These are phyloP conservation scores for Sebastes elongatus DNA, from an alignment of 2,797 vertebrate species.

Conservation along the genomic window DNA sequence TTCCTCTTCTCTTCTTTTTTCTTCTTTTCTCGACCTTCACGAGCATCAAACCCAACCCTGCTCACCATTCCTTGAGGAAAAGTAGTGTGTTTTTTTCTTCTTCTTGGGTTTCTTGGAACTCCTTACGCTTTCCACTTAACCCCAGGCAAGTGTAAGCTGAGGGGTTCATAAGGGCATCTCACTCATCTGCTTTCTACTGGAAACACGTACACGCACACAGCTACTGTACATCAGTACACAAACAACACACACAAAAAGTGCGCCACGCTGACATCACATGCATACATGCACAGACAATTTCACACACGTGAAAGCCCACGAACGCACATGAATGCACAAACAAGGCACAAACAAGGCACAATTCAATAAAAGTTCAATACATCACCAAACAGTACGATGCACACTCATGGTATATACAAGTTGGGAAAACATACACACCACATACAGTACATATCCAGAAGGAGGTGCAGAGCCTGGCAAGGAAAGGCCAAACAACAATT, in stretches of 20 bases:
- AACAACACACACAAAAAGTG: not conserved
- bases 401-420: not conserved
- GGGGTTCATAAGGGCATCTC: constrained; percentile 21
- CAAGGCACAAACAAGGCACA: constrained; percentile 25
- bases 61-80: not conserved
- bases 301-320: not conserved
- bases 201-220: not conserved
- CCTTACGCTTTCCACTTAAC: constrained; percentile 25
- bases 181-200: constrained; percentile 4
- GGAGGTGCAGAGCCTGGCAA: not conserved
- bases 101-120: constrained; percentile 29
- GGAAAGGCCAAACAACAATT: constrained; percentile 43
- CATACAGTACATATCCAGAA: not conserved
- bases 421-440: not conserved
- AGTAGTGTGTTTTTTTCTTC: not conserved
- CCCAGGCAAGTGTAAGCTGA: constrained; percentile 24
- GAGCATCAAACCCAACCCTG: constrained; percentile 22
- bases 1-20: not conserved
- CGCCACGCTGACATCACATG: not conserved
- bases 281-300: not conserved
- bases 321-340: constrained; percentile 38
- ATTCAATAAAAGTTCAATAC: constrained; percentile 17
- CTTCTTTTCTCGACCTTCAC: not conserved
- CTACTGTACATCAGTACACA: not conserved
- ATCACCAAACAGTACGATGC: not conserved